Evolutionary conservation across 2,113 vertebrate genomes (phyloP).

Genomic region (Syrrhaptes paradoxus): DNA sequence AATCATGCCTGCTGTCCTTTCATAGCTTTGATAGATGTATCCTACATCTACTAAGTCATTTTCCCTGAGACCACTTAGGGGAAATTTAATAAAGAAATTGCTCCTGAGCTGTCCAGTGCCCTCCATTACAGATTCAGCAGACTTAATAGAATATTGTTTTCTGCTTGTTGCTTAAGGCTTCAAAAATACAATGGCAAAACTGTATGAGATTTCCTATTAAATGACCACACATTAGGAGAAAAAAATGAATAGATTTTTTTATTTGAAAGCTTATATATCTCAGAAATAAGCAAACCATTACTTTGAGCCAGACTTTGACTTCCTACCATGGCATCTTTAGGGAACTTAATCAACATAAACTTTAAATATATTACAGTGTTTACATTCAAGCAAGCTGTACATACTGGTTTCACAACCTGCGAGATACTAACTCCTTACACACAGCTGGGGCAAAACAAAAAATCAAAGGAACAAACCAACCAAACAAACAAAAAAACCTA

Average conservation of each 20-base stretch:
- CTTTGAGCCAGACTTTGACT: background rate
- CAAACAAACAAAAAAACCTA: background rate
- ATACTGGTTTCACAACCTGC: background rate
- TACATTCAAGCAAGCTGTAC: background rate
- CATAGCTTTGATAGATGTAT: slow-evolving; percentile 3
- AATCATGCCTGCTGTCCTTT: background rate
- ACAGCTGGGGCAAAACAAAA: background rate
- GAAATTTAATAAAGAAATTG: slow-evolving; percentile 30
- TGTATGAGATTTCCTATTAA: background rate
- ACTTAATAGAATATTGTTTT: background rate
- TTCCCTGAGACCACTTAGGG: background rate
- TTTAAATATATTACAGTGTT: background rate
- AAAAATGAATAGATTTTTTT: background rate
- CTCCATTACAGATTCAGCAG: background rate
- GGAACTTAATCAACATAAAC: background rate
- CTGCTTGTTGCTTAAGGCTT: background rate
- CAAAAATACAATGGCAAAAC: background rate
- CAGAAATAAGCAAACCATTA: background rate
- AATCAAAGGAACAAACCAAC: background rate
- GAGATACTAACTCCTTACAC: background rate
- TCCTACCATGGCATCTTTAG: background rate
- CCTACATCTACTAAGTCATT: background rate
- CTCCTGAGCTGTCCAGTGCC: background rate
- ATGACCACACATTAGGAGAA: background rate
- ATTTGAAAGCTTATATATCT: background rate